Evolutionary conservation across 2,113 vertebrate genomes (phyloP).

Genomic region (Hirundichthys speculiger): DNA sequence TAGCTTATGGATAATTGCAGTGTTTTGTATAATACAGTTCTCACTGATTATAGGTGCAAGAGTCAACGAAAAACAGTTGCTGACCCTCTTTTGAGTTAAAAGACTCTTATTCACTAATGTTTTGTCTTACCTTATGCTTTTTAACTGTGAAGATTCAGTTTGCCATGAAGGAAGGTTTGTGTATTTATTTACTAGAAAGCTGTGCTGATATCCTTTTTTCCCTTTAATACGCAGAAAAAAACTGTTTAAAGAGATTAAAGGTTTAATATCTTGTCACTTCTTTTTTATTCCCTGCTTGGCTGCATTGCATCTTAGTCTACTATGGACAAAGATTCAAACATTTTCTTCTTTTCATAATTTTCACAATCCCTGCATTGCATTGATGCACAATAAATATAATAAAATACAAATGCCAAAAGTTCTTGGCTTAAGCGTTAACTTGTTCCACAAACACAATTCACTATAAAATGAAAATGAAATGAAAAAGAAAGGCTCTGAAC

Average conservation of each 20-base stretch:
- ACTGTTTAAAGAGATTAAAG: constrained; percentile 17
- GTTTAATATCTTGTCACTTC: constrained; percentile 2
- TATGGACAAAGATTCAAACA: too few species aligned
- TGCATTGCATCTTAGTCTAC: background rate
- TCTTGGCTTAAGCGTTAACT: constrained; percentile 21
- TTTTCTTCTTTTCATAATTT: too few species aligned
- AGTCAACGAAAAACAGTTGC: constrained; percentile 27
- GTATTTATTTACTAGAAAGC: constrained; percentile 23
- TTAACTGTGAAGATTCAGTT: constrained; percentile 30
- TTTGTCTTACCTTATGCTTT: constrained; percentile 14
- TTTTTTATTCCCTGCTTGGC: constrained; percentile 38
- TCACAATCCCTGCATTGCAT: constrained; percentile 2
- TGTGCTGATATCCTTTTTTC: constrained; percentile 15
- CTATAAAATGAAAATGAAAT: constrained; percentile 10
- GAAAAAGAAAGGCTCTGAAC: constrained; percentile 17
- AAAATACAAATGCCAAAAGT: constrained; percentile 21
- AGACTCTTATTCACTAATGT: constrained; percentile 4
- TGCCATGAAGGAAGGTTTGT: constrained; percentile 12
- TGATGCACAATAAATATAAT: constrained; percentile 3
- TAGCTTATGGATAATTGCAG: background rate
- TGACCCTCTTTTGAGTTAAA: constrained; percentile 24
- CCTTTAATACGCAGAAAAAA: too few species aligned
- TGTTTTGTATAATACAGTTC: constrained; percentile 3
- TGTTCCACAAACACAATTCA: constrained; percentile 32
- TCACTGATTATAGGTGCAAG: constrained; percentile 22